phyloP scores from a whole-genome alignment of 2,113 vertebrate genomes.

The Nibea albiflora region DNA sequence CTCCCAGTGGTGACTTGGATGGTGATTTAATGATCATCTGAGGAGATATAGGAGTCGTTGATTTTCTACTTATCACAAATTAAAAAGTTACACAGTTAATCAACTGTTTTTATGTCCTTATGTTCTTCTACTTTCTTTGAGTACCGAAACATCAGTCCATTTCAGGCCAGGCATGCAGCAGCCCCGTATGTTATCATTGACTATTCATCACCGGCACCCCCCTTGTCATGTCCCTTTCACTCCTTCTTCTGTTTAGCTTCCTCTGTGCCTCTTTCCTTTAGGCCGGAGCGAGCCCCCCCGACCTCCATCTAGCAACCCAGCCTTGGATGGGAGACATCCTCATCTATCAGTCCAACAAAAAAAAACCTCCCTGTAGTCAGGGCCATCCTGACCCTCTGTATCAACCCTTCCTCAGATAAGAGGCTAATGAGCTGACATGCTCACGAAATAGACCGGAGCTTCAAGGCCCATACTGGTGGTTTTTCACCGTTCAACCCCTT shows the following conservation, averaged over 20 bases:
- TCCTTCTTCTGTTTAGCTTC: constrained; percentile 54
- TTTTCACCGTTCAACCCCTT: constrained; percentile 2
- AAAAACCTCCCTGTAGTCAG: constrained; percentile 31
- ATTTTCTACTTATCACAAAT: background rate
- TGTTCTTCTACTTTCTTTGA: background rate
- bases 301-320: constrained; percentile 10
- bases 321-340: constrained; percentile 44
- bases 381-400: constrained; percentile 62
- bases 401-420: constrained; percentile 55
- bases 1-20: background rate
- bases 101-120: background rate
- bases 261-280: constrained; percentile 34
- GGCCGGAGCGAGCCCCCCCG: constrained; percentile 27
- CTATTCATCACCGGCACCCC: constrained; percentile 40
- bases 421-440: constrained; percentile 52
- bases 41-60: background rate
- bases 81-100: background rate
- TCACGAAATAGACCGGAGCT: constrained; percentile 20
- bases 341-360: constrained; percentile 45
- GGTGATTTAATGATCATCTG: background rate
- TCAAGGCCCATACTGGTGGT: constrained; percentile 18
- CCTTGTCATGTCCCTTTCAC: constrained; percentile 40
- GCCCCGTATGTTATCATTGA: constrained; percentile 13
- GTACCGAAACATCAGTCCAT: background rate
- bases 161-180: constrained; percentile 13